Conservation (phyloP, 2,797 vertebrate genomes). For the Cyclopterus lumpus region DNA sequence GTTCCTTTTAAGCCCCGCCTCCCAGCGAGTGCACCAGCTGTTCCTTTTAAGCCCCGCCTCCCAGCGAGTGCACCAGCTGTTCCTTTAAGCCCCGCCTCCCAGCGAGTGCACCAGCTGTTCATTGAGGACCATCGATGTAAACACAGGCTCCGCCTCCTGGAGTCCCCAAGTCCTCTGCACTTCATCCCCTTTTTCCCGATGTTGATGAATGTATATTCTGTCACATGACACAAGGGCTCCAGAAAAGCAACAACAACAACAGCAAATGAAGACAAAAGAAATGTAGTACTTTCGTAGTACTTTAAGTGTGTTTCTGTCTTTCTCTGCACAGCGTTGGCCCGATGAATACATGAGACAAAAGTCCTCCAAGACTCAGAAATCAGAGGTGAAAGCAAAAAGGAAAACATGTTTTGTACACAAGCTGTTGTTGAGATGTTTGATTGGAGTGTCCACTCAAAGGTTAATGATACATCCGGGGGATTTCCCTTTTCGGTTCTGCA, state of each 20-base stretch:
- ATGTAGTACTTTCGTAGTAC: not conserved
- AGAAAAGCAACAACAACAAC: no score
- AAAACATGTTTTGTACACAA: not conserved
- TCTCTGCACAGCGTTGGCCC: not conserved
- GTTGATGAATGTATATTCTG: not conserved
- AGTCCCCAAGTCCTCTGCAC: not conserved
- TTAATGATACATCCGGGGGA: not conserved
- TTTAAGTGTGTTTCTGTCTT: slow-evolving; percentile 4
- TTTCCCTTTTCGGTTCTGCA: not conserved
- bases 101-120: no score
- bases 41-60: no score
- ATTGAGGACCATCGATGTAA: no score
- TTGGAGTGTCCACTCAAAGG: not conserved
- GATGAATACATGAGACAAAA: slow-evolving; percentile 3
- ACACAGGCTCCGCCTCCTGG: no score
- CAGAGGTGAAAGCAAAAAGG: not conserved
- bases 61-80: no score
- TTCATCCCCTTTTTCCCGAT: not conserved
- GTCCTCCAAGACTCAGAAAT: slow-evolving; percentile 17
- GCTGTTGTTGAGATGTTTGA: not conserved
- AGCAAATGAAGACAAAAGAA: not conserved
- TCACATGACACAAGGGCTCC: not conserved
- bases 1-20: no score
- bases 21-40: no score
- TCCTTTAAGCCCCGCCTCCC: no score